phyloP scores from a whole-genome alignment of 2,113 vertebrate species.

The Thermophis baileyi region DNA sequence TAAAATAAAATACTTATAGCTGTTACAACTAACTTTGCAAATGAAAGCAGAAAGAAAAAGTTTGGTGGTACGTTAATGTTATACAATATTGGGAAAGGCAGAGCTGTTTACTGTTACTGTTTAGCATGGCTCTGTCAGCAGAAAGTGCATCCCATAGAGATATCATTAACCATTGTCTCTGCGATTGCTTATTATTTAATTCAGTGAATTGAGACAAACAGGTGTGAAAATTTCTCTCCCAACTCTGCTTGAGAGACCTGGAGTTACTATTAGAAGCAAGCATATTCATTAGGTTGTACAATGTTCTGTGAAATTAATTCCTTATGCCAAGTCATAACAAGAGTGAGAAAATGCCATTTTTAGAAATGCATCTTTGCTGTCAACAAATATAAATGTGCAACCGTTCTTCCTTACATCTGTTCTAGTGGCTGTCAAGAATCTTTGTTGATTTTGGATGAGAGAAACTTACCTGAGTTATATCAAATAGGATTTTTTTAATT shows the following conservation, averaged over 20 bases:
- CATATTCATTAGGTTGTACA: slow-evolving; percentile 46
- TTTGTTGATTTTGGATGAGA: background rate
- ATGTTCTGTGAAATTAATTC: slow-evolving; percentile 40
- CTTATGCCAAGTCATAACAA: slow-evolving; percentile 39
- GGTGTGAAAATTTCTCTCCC: slow-evolving; percentile 29
- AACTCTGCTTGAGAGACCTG: slow-evolving; percentile 43
- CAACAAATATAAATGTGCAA: background rate
- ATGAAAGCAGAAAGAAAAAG: background rate
- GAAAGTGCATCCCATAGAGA: slow-evolving; percentile 17
- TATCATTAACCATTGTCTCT: slow-evolving; percentile 29
- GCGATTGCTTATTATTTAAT: slow-evolving; percentile 35
- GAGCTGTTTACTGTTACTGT: slow-evolving; percentile 39
- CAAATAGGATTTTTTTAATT: background rate
- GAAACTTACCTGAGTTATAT: background rate
- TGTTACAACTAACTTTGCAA: slow-evolving; percentile 33
- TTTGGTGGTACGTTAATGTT: slow-evolving; percentile 31
- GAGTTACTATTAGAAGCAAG: slow-evolving; percentile 39
- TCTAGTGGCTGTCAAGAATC: background rate
- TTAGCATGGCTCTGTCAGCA: slow-evolving; percentile 36
- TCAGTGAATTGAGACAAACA: slow-evolving; percentile 41
- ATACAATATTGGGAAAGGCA: background rate
- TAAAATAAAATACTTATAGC: background rate
- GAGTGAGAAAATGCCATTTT: slow-evolving; percentile 26
- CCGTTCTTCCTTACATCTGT: background rate
- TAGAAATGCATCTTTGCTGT: slow-evolving; percentile 6